Evolutionary conservation across 2,113 vertebrate genomes (phyloP), one percentile per base, ranked within the genome.

Genomic region (Muscicapa adusta): DNA sequence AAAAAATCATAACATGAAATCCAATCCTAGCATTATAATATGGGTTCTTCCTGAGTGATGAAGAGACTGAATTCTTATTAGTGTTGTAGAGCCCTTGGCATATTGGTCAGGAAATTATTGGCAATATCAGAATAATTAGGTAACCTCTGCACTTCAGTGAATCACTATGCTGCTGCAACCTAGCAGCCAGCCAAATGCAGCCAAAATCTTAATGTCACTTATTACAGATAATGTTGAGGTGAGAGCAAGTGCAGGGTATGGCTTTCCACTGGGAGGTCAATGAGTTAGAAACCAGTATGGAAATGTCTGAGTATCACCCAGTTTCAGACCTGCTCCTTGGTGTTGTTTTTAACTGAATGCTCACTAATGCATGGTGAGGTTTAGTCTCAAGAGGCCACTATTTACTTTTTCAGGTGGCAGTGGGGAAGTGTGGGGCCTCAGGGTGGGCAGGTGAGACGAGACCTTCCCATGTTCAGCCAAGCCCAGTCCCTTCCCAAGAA

Each of bases 351-450:
- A 48, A 33, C 42, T 51, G 50, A 10, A 15, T 9, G 13, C 26
- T 82, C 36, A 31, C 11, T 42, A 58, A 38, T 73, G 57, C 23
- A 12, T 7, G 33, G 26, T 50, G 16, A 80, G 14, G 5, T 57
- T 73, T 53, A 60, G 15, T 80, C 56, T 93, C 47, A 28, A 34
- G 45, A 71, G 56, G 22, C 25, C 14, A 18, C 62, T 58, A 3
- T 71, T 86, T 14, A 36, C 48, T 54, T 68, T 50, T 70, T 18
- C 47, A 60, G 47, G 47, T 38, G 40, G 5, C 10, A 9, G 4
- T 31, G 18, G n/a, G 73, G 2, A 8, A 53, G 5, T 0, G 2
- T 14, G 31, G 34, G 26, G 9, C 11, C 31, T 48, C 6, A 1
- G 33, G 28, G 29, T 2, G 1, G 25, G 25, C n/a, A 53, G 72